phyloP scores from a whole-genome alignment of 2,113 vertebrate species.

The Notarius lentiginosus region DNA sequence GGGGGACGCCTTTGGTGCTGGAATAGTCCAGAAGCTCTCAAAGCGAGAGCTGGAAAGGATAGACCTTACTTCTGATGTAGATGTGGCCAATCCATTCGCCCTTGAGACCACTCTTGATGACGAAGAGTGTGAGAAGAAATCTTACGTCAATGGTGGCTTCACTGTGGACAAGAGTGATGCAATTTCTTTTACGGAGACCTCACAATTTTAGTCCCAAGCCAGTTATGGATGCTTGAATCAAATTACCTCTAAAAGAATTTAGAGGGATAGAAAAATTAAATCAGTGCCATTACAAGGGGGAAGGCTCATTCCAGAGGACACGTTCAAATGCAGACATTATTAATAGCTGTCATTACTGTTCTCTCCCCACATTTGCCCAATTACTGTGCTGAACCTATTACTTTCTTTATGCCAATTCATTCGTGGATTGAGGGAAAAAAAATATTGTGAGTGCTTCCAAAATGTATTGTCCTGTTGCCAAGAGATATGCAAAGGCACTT shows the following conservation, averaged over 20 bases:
- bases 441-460: constrained; percentile 68
- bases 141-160: constrained; percentile 93
- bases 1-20: constrained; percentile 91
- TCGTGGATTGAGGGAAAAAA: constrained; percentile 38
- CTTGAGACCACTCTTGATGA: constrained; percentile 82
- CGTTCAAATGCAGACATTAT: constrained; percentile 62
- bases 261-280: constrained; percentile 39
- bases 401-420: constrained; percentile 50
- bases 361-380: constrained; percentile 35
- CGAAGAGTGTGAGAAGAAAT: constrained; percentile 86
- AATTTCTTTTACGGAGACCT: constrained; percentile 95
- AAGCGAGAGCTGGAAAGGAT: constrained; percentile 88
- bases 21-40: constrained; percentile 92
- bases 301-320: constrained; percentile 41
- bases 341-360: constrained; percentile 62
- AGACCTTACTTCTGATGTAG: constrained; percentile 84
- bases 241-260: constrained; percentile 43
- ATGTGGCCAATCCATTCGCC: constrained; percentile 90
- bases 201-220: constrained; percentile 82
- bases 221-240: constrained; percentile 8
- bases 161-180: constrained; percentile 91
- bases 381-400: constrained; percentile 53
- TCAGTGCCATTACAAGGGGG: constrained; percentile 56
- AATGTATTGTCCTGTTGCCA: constrained; percentile 62
- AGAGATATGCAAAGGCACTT: constrained; percentile 56